These are phyloP conservation scores for Pelagia noctiluca DNA, from an alignment of 30 jellyfish, hydroid and myxozoan genomes.

Conservation along the genomic window DNA sequence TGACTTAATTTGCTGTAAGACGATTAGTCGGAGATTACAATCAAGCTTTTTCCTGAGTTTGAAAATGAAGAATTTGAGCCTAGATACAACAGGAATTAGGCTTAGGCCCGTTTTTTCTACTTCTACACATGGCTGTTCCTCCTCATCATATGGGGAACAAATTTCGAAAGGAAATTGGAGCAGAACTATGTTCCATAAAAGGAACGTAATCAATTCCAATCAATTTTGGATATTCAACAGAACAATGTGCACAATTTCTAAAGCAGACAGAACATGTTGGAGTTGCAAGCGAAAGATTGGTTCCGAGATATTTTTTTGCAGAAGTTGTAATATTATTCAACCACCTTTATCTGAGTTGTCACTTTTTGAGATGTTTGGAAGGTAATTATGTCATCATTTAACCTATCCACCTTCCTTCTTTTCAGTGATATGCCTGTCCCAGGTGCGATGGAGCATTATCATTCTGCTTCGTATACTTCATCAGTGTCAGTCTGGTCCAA, in stretches of 20 bases:
- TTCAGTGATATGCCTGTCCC: neutral
- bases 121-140: no score
- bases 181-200: no score
- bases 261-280: conserved; percentile 48
- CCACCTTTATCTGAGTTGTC: conserved; percentile 61
- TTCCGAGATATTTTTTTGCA: conserved; percentile 47
- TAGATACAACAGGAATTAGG: no score
- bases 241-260: conserved; percentile 23
- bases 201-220: no score
- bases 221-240: conserved; percentile 7
- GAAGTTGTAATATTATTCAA: conserved; percentile 42
- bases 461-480: no score
- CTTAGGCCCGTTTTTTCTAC: no score
- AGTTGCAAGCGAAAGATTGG: conserved; percentile 56
- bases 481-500: neutral
- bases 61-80: no score
- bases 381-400: conserved; percentile 8
- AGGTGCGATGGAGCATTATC: neutral
- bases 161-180: no score
- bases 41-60: no score
- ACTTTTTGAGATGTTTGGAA: conserved; percentile 44
- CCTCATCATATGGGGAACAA: no score
- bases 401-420: neutral
- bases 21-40: no score
- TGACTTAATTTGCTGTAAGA: no score